These are phyloP conservation scores for Schizaphis graminum DNA, from an alignment of 2,888 invertebrate species.

Conservation along the genomic window DNA sequence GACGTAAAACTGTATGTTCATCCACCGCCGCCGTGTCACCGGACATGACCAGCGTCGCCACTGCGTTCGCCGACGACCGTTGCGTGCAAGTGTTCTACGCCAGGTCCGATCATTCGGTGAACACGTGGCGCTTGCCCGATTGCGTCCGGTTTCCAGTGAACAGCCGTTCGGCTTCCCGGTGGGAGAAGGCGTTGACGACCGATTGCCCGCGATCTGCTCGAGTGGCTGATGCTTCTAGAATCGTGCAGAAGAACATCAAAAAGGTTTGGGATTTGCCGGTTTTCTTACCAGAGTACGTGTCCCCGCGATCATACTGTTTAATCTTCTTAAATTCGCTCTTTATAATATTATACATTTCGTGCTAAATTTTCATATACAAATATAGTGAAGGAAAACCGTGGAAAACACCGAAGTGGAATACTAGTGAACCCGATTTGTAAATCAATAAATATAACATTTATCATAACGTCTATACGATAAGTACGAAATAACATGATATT, in stretches of 20 bases:
- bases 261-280: neutral
- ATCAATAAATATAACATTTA: neutral
- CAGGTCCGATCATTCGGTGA: neutral
- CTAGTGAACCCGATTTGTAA: neutral
- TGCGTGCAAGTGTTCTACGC: slow-evolving; percentile 34
- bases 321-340: neutral
- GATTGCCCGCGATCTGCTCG: neutral
- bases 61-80: neutral
- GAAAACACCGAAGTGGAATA: neutral
- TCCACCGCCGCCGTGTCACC: neutral
- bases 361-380: neutral
- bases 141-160: neutral
- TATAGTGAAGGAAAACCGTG: neutral
- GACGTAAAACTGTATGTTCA: neutral
- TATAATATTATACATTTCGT: neutral
- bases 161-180: slow-evolving; percentile 4
- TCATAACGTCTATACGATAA: neutral
- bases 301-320: neutral
- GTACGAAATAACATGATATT: neutral
- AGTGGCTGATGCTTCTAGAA: neutral
- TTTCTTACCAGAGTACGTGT: neutral
- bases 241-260: neutral
- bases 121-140: slow-evolving; percentile 34
- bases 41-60: slow-evolving; percentile 35
- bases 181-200: slow-evolving; percentile 25